phyloP scores from a whole-genome alignment of 2,797 vertebrate genomes.

The Hoplostethus mediterraneus region DNA sequence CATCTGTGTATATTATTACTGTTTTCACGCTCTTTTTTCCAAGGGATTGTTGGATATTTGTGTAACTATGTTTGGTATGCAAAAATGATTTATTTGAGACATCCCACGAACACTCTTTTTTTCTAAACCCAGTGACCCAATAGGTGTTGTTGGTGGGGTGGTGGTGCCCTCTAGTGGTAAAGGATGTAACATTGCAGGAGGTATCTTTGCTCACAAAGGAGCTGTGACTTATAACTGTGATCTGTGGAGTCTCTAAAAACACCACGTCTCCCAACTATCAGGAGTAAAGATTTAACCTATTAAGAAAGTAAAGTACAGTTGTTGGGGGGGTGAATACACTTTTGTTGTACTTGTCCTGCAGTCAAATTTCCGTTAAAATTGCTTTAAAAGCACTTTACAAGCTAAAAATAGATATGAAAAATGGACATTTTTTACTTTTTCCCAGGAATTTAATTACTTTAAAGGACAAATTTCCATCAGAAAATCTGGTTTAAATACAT shows the following conservation, averaged over 20 bases:
- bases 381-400: neutral
- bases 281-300: neutral
- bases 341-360: neutral
- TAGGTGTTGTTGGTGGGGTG: slow-evolving; percentile 5
- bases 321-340: neutral
- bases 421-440: no score
- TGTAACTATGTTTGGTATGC: slow-evolving; percentile 18
- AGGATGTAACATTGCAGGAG: slow-evolving; percentile 19
- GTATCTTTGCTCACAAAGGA: no score
- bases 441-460: no score
- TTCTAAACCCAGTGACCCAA: neutral
- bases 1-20: neutral
- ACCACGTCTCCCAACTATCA: neutral
- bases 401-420: no score
- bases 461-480: no score
- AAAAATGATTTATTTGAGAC: slow-evolving; percentile 21
- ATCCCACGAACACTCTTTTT: slow-evolving; percentile 4
- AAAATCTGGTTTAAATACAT: no score
- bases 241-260: neutral
- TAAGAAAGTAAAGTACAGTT: neutral
- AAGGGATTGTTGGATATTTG: neutral
- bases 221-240: no score
- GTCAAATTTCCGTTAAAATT: neutral
- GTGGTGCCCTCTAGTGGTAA: slow-evolving; percentile 61
- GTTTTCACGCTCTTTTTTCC: slow-evolving; percentile 1